Base-by-base conservation (phyloP, 2,113 vertebrate species). In the Pelodiscus sinensis region DNA sequence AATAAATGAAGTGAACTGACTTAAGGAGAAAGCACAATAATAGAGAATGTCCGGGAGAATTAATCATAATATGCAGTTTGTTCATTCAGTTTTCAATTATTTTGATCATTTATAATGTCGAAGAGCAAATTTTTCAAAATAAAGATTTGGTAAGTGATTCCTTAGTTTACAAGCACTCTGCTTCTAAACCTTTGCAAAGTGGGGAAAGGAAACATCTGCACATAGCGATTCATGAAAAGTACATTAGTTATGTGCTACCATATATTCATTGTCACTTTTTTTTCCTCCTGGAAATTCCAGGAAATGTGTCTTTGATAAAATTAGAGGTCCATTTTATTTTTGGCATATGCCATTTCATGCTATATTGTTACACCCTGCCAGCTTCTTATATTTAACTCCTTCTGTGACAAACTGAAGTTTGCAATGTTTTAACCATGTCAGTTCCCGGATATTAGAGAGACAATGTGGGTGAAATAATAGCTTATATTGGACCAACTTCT, bases 1-100 rank as follows among this genome's bases (percentile, higher is more conserved):
- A 87, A 71, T 44, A 55, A 88, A 85, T 75, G 92, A 84, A 89
- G 84, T 51, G 92, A 94, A 91, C 93, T 91, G 80, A 92, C 24
- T 73, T 88, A 91, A 81, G 79, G 79, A 90, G 92, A 90, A 95
- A 88, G 90, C 62, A 29, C 79, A 83, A 2, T 93, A 92, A 91
- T 87, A 90, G 90, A 93, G 94, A 87, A 11, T 88, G 88, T 82
- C 6, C 7, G 85, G 84, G 86, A 27, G 65, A 88, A 77, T 78
- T 62, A 3, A 50, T 90, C 60, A 84, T 55, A 91, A 82, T 83
- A 55, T n/a, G 50, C 84, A 51, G 65, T 71, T 56, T 80, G 50
- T 78, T 89, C 29, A 78, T 85, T 94, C 58, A 18, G 5, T 88
- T 90, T 90, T 51, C 86, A 55, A 79, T 93, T 31, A 57, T 91